A percentile compares a stretch with the other conserved stretches of the same genome.
Conservation (phyloP, 37 sponge, comb jelly and placozoan species). For the Haliclona indistincta region DNA sequence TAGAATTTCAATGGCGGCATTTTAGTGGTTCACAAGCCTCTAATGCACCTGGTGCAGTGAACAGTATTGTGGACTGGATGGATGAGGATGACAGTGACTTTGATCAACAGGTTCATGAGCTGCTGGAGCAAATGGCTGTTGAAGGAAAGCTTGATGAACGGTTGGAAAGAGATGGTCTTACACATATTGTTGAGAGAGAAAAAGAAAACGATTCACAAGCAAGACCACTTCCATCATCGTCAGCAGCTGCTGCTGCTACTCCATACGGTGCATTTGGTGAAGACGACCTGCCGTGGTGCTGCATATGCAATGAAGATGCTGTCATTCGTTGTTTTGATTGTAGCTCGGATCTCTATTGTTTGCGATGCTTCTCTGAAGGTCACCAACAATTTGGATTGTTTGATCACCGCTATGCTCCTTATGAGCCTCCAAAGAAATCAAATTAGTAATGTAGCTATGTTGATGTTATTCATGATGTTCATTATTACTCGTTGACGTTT, state of each 20-base stretch:
- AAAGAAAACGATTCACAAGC: not conserved
- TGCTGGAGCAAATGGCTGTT: slow-evolving; percentile 55
- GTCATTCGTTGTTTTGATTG: slow-evolving; percentile 83
- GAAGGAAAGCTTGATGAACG: slow-evolving; percentile 70
- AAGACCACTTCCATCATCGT: not conserved
- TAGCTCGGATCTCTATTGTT: slow-evolving; percentile 92
- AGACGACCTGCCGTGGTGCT: slow-evolving; percentile 95
- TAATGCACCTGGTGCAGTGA: not conserved
- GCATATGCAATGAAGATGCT: slow-evolving; percentile 93
- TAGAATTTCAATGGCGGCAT: slow-evolving; percentile 54
- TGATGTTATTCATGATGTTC: no score
- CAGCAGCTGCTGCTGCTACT: not conserved
- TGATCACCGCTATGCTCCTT: slow-evolving; percentile 66
- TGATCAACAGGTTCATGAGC: slow-evolving; percentile 54
- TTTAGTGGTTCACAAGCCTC: slow-evolving; percentile 15
- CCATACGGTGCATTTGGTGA: slow-evolving; percentile 28
- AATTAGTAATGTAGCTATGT: not conserved
- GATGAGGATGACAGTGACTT: slow-evolving; percentile 3
- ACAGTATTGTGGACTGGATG: not conserved
- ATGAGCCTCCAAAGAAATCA: slow-evolving; percentile 12
- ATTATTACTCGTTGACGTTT: no score
- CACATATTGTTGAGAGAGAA: slow-evolving; percentile 8
- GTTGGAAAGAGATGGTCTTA: slow-evolving; percentile 48
- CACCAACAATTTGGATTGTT: slow-evolving; percentile 85
- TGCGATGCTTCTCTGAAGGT: slow-evolving; percentile 86